Percentiles rank a stretch among this genome's conserved stretches.
phyloP scores from a whole-genome alignment of 2,113 vertebrate species.

The Coryphaenoides rupestris region DNA sequence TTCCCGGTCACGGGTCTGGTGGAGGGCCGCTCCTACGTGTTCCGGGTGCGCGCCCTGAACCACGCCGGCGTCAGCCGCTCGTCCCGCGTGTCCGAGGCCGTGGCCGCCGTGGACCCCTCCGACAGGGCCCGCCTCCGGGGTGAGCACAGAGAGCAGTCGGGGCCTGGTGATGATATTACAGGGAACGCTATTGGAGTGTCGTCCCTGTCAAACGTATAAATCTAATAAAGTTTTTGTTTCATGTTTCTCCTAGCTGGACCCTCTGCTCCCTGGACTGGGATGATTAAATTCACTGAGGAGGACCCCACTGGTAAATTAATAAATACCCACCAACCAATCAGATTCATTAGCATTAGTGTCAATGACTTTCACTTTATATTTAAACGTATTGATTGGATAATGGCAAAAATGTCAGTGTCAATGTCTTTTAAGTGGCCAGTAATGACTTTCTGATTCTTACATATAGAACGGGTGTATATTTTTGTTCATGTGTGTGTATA shows the following conservation, averaged over 20 bases:
- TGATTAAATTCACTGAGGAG: constrained; percentile 98
- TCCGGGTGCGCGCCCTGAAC: constrained; percentile 92
- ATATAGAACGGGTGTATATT: too few relatives aligned
- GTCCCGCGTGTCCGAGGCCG: constrained; percentile 85
- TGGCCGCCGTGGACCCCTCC: constrained; percentile 88
- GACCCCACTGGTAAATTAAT: constrained; percentile 81
- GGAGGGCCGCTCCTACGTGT: constrained; percentile 91
- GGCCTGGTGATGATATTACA: too few relatives aligned
- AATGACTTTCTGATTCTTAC: too few relatives aligned
- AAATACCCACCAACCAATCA: background rate
- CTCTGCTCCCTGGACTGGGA: constrained; percentile 94
- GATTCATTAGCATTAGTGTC: background rate
- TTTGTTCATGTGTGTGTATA: too few relatives aligned
- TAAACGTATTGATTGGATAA: too few relatives aligned
- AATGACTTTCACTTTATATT: too few relatives aligned
- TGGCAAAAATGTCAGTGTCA: too few relatives aligned
- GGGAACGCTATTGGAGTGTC: too few relatives aligned
- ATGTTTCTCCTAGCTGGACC: constrained; percentile 76
- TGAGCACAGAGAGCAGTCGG: constrained; percentile 38
- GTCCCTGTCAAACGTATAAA: background rate
- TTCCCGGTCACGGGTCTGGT: constrained; percentile 94
- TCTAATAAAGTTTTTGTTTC: background rate
- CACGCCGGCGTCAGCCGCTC: constrained; percentile 82
- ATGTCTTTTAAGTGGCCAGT: too few relatives aligned
- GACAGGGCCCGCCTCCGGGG: constrained; percentile 89